Evolutionary conservation across 1,140 invertebrate species (phyloP).

Genomic region (Drosophila fuyamai): DNA sequence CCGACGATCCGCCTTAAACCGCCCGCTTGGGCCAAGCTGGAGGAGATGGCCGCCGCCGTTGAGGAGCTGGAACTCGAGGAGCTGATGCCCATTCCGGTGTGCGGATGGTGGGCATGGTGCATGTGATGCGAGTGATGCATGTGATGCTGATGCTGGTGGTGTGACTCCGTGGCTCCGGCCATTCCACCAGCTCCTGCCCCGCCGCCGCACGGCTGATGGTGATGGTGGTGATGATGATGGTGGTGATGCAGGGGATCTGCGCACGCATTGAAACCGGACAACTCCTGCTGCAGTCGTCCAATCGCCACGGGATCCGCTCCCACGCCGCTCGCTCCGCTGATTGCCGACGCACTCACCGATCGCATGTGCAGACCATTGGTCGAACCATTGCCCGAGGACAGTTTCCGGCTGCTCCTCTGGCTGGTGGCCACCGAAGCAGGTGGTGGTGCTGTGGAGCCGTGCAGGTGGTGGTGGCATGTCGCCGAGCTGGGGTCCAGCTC

Average conservation of each 20-base stretch:
- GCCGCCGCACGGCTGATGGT: slow-evolving; percentile 53
- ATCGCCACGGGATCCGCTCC: slow-evolving; percentile 57
- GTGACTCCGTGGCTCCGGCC: slow-evolving; percentile 44
- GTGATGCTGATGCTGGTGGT: slow-evolving; percentile 70
- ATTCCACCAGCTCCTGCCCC: slow-evolving; percentile 3
- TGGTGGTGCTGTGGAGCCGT: slow-evolving; percentile 33
- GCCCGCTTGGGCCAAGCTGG: slow-evolving; percentile 41
- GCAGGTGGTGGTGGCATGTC: slow-evolving; percentile 47
- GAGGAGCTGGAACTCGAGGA: slow-evolving; percentile 19
- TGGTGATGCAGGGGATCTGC: slow-evolving; percentile 78
- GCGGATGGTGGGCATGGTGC: slow-evolving; percentile 67
- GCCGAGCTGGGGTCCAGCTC: slow-evolving; percentile 57
- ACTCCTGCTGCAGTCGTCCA: slow-evolving; percentile 67
- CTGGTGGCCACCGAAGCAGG: slow-evolving; percentile 11
- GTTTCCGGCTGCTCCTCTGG: slow-evolving; percentile 70
- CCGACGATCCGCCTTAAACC: slow-evolving; percentile 55
- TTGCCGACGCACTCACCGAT: slow-evolving; percentile 78
- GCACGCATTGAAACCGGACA: slow-evolving; percentile 69
- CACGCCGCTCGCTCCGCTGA: slow-evolving; percentile 64
- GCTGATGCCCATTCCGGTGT: slow-evolving; percentile 32
- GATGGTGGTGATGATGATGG: slow-evolving; percentile 82
- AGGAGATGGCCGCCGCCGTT: slow-evolving; percentile 26
- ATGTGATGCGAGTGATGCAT: slow-evolving; percentile 72
- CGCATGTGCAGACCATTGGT: slow-evolving; percentile 54
- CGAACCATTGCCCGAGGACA: slow-evolving; percentile 45